Conservation (phyloP, 2,797 vertebrate species). For the Lacerta viridis region DNA sequence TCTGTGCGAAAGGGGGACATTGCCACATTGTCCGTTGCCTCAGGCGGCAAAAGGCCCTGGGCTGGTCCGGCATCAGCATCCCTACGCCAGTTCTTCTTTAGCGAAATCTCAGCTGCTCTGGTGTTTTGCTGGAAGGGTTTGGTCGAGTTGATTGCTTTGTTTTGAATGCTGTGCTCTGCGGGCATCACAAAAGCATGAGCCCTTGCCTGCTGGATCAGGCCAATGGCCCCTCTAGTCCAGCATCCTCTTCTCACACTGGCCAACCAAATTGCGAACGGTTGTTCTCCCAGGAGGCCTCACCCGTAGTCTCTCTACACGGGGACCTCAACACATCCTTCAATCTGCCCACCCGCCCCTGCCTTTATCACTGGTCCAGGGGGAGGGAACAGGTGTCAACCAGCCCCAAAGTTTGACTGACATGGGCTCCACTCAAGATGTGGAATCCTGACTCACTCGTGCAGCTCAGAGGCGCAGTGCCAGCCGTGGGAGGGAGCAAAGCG, state of each 20-base stretch:
- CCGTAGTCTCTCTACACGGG: neutral
- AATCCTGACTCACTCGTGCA: conserved; percentile 21
- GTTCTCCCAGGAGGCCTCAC: fast-evolving
- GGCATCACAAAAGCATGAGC: no score
- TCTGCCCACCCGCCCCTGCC: no score
- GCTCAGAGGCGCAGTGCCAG: neutral
- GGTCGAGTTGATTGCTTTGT: neutral
- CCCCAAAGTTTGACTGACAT: neutral
- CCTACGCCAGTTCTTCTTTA: neutral
- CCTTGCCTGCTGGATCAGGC: no score
- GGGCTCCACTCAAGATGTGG: neutral
- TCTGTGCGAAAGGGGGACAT: no score
- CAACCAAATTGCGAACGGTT: no score
- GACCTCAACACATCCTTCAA: no score
- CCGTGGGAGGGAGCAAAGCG: conserved; percentile 15
- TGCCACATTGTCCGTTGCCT: no score
- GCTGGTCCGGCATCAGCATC: no score
- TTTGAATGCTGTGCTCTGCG: neutral
- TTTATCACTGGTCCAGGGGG: neutral
- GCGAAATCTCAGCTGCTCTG: neutral
- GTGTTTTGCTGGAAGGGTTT: neutral
- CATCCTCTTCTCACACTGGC: no score
- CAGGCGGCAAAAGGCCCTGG: no score
- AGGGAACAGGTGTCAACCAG: neutral
- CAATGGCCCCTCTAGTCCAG: no score